These are phyloP conservation scores for Frankliniella intonsa DNA, from an alignment of 2,888 invertebrate species.

Conservation along the genomic window DNA sequence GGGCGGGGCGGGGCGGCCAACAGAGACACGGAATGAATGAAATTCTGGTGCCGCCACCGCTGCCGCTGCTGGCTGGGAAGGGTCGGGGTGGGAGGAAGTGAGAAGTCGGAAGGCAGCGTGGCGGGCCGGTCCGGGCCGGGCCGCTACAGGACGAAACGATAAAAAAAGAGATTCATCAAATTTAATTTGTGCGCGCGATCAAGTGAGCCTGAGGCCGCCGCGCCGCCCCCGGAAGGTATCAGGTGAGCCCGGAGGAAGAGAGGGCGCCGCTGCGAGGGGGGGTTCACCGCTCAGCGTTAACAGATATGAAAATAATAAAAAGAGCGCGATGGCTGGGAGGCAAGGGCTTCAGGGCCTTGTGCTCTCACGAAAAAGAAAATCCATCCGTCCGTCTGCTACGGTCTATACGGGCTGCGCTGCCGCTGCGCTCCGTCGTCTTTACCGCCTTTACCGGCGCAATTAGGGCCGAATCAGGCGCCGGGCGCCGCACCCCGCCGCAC, in stretches of 20 bases:
- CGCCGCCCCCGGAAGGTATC: not conserved
- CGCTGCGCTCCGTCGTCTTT: not conserved
- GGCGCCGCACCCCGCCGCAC: not conserved
- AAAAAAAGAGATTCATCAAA: conserved; percentile 9
- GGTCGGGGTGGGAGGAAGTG: not conserved
- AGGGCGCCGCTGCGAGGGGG: no score
- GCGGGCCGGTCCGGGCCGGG: not conserved
- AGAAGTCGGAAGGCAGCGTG: not conserved
- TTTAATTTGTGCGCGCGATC: conserved; percentile 16
- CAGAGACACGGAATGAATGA: no score
- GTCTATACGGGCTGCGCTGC: not conserved
- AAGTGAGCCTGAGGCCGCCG: no score
- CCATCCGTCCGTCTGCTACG: no score
- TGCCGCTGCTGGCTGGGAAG: no score
- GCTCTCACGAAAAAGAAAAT: no score
- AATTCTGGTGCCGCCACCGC: no score
- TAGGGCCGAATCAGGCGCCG: not conserved
- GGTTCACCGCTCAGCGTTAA: no score
- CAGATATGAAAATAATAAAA: conserved; percentile 14
- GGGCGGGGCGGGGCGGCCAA: no score
- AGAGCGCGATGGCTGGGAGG: not conserved
- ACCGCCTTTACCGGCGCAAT: conserved; percentile 9
- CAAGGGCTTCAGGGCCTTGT: not conserved
- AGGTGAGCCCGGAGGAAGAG: no score
- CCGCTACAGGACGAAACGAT: not conserved